phyloP scores from a whole-genome alignment of 2,113 vertebrate species.

The Acinonyx jubatus region DNA sequence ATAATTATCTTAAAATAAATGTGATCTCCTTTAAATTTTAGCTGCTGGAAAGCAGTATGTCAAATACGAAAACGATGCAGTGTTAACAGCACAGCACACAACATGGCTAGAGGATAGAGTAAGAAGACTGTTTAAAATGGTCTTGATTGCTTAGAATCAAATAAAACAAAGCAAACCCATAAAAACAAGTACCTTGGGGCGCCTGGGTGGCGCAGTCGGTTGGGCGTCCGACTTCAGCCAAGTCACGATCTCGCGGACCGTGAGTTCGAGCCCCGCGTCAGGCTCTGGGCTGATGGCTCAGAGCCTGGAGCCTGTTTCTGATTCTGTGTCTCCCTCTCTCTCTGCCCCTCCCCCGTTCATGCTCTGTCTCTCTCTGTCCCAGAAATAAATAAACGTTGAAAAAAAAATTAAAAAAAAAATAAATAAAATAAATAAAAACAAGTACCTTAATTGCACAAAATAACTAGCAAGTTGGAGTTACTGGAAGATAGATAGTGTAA shows the following conservation, averaged over 20 bases:
- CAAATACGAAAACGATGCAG: slow-evolving; percentile 41
- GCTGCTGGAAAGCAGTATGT: slow-evolving; percentile 60
- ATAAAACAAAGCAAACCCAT: neutral
- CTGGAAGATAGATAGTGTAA: neutral
- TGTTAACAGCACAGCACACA: neutral
- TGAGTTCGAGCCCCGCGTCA: too few relatives aligned
- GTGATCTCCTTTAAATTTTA: slow-evolving; percentile 64
- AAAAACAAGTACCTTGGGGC: neutral
- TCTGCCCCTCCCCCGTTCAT: too few relatives aligned
- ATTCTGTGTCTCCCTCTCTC: too few relatives aligned
- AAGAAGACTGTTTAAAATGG: neutral
- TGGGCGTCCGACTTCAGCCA: too few relatives aligned
- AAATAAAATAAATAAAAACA: neutral
- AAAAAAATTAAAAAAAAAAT: too few relatives aligned
- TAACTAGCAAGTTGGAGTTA: neutral
- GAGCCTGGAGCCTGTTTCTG: too few relatives aligned
- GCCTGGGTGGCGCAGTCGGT: too few relatives aligned
- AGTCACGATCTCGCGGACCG: too few relatives aligned
- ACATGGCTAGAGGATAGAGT: neutral
- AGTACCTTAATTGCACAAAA: neutral
- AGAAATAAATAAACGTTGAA: too few relatives aligned
- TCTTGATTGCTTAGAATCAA: neutral
- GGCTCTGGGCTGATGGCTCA: too few relatives aligned
- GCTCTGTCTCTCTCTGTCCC: too few relatives aligned
- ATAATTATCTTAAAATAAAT: slow-evolving; percentile 78